Percentiles rank a stretch among this genome's conserved stretches.
Evolutionary conservation across 2,113 vertebrate genomes (phyloP).

Genomic region (Tenebrosternarchus preto): DNA sequence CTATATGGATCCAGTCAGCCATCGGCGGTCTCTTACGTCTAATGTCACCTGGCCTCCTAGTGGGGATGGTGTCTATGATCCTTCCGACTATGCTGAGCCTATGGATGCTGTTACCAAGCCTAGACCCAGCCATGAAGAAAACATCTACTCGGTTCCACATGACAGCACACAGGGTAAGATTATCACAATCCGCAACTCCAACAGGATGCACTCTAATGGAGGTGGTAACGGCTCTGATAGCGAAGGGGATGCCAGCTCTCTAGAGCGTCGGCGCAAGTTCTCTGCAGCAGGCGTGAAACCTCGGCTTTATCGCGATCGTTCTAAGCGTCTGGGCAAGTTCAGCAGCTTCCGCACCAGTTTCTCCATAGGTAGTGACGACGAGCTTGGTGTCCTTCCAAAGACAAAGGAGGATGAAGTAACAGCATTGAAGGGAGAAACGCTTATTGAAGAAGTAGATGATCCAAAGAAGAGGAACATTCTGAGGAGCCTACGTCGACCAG

Average conservation of each 20-base stretch:
- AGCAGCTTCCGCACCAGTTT: slow-evolving; percentile 88
- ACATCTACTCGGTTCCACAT: slow-evolving; percentile 95
- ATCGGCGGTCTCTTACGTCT: slow-evolving; percentile 83
- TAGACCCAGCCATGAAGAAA: slow-evolving; percentile 88
- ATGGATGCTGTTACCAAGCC: slow-evolving; percentile 92
- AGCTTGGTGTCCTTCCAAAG: slow-evolving; percentile 80
- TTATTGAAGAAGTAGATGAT: slow-evolving; percentile 78
- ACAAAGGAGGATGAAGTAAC: slow-evolving; percentile 89
- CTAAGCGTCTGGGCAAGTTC: slow-evolving; percentile 87
- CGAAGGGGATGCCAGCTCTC: slow-evolving; percentile 88
- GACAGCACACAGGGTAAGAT: slow-evolving; percentile 99
- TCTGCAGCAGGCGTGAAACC: slow-evolving; percentile 82
- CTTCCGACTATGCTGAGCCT: slow-evolving; percentile 93
- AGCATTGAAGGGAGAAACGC: slow-evolving; percentile 81
- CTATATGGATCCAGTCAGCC: slow-evolving; percentile 80
- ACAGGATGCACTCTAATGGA: slow-evolving; percentile 87
- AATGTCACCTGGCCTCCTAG: slow-evolving; percentile 83
- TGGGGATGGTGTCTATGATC: slow-evolving; percentile 85
- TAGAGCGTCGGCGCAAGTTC: slow-evolving; percentile 84
- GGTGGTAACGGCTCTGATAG: slow-evolving; percentile 92
- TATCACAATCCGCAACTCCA: slow-evolving; percentile 94
- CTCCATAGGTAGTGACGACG: slow-evolving; percentile 89
- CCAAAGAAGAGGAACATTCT: slow-evolving; percentile 89
- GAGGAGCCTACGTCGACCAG: slow-evolving; percentile 87
- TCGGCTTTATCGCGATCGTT: slow-evolving; percentile 85